Conservation (phyloP, 2,888 invertebrate genomes). For the Erebia ligea region DNA sequence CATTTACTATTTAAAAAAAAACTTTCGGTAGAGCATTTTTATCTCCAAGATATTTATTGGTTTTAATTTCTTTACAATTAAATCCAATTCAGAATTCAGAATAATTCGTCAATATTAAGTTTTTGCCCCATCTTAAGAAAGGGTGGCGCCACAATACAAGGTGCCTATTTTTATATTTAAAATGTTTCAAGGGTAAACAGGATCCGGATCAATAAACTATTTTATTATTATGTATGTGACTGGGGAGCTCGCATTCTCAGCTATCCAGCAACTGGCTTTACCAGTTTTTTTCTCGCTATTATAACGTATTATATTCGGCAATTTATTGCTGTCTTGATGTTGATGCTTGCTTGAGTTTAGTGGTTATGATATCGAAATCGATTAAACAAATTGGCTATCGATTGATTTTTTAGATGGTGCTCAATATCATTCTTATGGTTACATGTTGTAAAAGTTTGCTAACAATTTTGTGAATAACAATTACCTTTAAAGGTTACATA, state of each 20-base stretch:
- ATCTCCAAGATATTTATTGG: no score
- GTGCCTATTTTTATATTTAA: not conserved
- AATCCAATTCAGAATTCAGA: no score
- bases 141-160: not conserved
- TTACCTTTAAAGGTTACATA: no score
- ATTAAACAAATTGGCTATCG: constrained; percentile 16
- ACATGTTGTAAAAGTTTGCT: no score
- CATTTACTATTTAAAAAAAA: no score
- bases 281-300: constrained; percentile 61
- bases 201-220: constrained; percentile 39
- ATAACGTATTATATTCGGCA: constrained; percentile 46
- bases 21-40: not conserved
- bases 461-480: no score
- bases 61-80: no score
- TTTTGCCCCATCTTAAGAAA: not conserved
- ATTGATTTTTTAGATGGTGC: constrained; percentile 4
- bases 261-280: constrained; percentile 59
- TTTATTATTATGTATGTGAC: constrained; percentile 43
- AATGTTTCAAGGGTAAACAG: constrained; percentile 9
- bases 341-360: not conserved
- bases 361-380: not conserved
- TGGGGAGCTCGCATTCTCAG: constrained; percentile 59
- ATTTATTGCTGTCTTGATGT: constrained; percentile 39
- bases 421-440: no score
- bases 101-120: not conserved